Evolutionary conservation across 1,140 invertebrate genomes (phyloP).

Genomic region (Apis mellifera): Amel_HAv3.1 CM009933.2:10564501-10565000

Average conservation of each 20-base stretch:
- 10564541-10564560: constrained; percentile 11
- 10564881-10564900: too few species aligned
- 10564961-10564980: too few species aligned
- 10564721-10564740: constrained; percentile 11
- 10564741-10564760: background rate
- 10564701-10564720: background rate
- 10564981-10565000: too few species aligned
- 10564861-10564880: too few species aligned
- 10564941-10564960: too few species aligned
- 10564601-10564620: constrained; percentile 37
- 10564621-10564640: constrained; percentile 15
- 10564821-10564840: too few species aligned
- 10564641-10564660: background rate
- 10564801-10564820: too few species aligned
- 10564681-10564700: too few species aligned
- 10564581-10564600: constrained; percentile 37
- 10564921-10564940: too few species aligned
- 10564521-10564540: background rate
- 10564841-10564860: too few species aligned
- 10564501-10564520: background rate
- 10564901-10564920: too few species aligned
- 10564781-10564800: background rate
- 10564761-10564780: background rate
- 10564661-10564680: background rate
- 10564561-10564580: constrained; percentile 3